Base-by-base conservation (phyloP, 2,113 vertebrate species). In the Lepus europaeus region DNA sequence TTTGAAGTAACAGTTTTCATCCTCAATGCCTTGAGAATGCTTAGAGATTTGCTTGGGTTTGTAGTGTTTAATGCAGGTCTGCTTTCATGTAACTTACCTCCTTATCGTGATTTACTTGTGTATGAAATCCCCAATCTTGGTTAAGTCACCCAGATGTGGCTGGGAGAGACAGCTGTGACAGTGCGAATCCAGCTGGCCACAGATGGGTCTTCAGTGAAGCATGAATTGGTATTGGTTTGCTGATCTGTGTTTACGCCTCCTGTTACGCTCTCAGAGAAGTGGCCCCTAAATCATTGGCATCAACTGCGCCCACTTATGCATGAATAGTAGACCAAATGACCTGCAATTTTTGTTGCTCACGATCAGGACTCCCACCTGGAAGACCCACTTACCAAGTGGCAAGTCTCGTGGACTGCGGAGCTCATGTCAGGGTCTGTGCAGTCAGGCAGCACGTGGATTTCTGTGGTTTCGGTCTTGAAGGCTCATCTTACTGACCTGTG, bases 181-280 rank as follows among this genome's bases (percentile, higher is more conserved):
- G 88, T 81, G 45, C 86, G 81, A 76, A 85, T 86, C 90, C 90
- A 95, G 68, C 95, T 95, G 77, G 81, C 88, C 88, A 74, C 92
- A 93, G 77, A 93, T 90, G 90, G 77, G 27, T 96, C 78, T 87
- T 87, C 73, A 88, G n/a, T 56, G 95, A 95, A 94, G 94, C 88
- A 68, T 92, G 92, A 92, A 90, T 88, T 90, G 27, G 7, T 88
- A 72, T 86, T 88, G 88, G 86, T 89, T 90, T 95, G 87, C 27
- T 95, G 96, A 96, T 97, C 63, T 94, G 23, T 95, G 73, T 92
- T 95, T 93, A 92, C 29, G 81, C 63, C 33, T 90, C n/a, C 22
- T 94, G 53, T 95, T 92, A 81, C 92, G 86, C 72, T 90, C 90
- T 63, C 77, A 93, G 87, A 88, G 88, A 84, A 69, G 61, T 63